Evolutionary conservation across 2,888 invertebrate genomes (phyloP).

Genomic region (Nebria brevicollis): DNA sequence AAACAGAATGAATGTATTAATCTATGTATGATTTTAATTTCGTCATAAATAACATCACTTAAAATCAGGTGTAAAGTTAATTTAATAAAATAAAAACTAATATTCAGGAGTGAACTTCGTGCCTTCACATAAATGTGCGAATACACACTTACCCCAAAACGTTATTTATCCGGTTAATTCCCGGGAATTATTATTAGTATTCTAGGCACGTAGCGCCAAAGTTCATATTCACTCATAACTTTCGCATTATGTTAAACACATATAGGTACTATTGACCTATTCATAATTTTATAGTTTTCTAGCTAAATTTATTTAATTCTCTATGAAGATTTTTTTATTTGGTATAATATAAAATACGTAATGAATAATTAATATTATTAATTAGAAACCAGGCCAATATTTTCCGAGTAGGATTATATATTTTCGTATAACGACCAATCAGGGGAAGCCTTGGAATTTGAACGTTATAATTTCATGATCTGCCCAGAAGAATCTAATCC

Average conservation of each 20-base stretch:
- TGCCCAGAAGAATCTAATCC: slow-evolving; percentile 21
- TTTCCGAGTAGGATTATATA: no score
- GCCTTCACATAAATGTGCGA: slow-evolving; percentile 28
- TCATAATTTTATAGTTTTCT: background rate
- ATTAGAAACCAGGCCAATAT: no score
- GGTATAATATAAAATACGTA: no score
- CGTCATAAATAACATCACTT: background rate
- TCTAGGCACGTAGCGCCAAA: slow-evolving; percentile 27
- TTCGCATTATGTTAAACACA: background rate
- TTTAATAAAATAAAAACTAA: background rate
- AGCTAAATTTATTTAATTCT: no score
- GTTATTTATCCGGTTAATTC: slow-evolving; percentile 39
- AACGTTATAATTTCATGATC: no score
- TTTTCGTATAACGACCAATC: no score
- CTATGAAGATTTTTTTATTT: no score
- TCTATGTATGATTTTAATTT: no score
- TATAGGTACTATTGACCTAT: background rate
- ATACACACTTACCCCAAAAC: slow-evolving; percentile 21
- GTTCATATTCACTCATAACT: background rate
- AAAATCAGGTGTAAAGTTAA: background rate
- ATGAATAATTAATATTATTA: no score
- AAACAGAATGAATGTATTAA: no score
- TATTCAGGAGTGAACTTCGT: slow-evolving; percentile 7
- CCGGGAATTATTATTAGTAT: slow-evolving; percentile 31
- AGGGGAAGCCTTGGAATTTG: no score